A percentile compares a stretch with the other conserved stretches of the same genome.
phyloP scores from a whole-genome alignment of 2,113 vertebrate genomes.

The Rhinoderma darwinii region DNA sequence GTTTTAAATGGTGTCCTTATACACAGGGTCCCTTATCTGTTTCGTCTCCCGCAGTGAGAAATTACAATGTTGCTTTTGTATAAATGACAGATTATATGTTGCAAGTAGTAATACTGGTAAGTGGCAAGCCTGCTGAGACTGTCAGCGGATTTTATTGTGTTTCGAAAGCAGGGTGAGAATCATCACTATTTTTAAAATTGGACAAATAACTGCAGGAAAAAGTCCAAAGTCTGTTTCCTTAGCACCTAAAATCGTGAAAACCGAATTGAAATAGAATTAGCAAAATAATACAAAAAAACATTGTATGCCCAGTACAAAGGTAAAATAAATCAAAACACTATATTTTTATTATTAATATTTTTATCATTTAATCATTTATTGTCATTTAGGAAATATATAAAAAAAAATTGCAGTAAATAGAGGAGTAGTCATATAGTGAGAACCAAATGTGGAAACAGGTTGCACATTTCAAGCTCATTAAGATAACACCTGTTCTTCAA shows the following conservation, averaged over 20 bases:
- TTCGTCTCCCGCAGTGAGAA: background rate
- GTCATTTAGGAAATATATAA: too few relatives aligned
- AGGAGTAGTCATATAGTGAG: too few relatives aligned
- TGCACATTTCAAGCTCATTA: too few relatives aligned
- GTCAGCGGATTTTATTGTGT: background rate
- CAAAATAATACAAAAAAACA: background rate
- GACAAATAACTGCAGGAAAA: background rate
- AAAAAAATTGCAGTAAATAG: too few relatives aligned
- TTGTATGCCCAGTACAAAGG: background rate
- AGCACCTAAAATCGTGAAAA: background rate
- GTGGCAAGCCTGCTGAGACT: background rate
- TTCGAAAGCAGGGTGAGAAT: background rate
- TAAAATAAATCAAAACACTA: background rate
- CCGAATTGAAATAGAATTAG: background rate
- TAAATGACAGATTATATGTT: conserved; percentile 10
- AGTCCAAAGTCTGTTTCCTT: background rate
- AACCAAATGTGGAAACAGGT: too few relatives aligned
- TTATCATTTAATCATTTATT: too few relatives aligned
- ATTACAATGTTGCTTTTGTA: conserved; percentile 25
- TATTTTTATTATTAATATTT: too few relatives aligned
- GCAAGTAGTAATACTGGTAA: background rate
- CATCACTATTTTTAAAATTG: background rate
- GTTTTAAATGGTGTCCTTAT: background rate
- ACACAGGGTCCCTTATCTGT: conserved; percentile 1
- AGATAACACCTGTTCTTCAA: too few relatives aligned